Base-by-base conservation (phyloP, 1,140 invertebrate species). In the Drosophila willistoni region DNA sequence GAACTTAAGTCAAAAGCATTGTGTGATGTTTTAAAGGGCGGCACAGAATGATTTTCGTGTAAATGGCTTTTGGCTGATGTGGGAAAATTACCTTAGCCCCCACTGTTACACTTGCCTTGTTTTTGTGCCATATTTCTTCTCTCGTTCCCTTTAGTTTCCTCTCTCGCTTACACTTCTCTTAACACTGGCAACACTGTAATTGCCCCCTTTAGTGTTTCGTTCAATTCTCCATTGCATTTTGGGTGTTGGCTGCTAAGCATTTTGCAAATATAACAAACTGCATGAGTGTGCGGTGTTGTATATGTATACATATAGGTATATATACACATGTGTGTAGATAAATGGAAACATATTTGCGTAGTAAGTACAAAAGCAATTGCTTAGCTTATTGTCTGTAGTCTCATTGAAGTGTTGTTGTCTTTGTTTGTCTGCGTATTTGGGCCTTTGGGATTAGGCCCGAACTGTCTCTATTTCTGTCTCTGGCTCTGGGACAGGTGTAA, bases 221-320 rank as follows among this genome's bases (percentile, higher is more conserved):
- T 14, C 73, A 67, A 22, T 70, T 76, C 64, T 55, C 60, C 10
- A 12, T n/a, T 66, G 62, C 54, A 39, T 62, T 64, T 57, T 25
- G 61, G 47, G 67, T 55, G 64, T 71, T 60, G 72, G 71, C 29
- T 64, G 80, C 33, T 77, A 79, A 86, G 79, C 79, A 64, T 79
- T 86, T 82, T 71, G 75, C 79, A 82, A 86, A 86, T 86, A 86
- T 79, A 87, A 86, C 82, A 87, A 87, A 82, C 79, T 79, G 64
- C 63, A 78, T 10, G n/a, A 19, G 10, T 70, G 51, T 64, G 59
- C 63, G 77, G 17, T 1, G 22, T 17, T 33, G 19, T 41, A 25
- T 61, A 19, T 34, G 56, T 12, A 39, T 59, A 72, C 34, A 44
- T 57, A 44, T 6, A n/a, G 7, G 14, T 19, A 10, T 36, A 12